Percentiles rank a stretch among this genome's conserved stretches.
Evolutionary conservation across 2,797 vertebrate species (phyloP).

Genomic region (Sebastes matsubarae): DNA sequence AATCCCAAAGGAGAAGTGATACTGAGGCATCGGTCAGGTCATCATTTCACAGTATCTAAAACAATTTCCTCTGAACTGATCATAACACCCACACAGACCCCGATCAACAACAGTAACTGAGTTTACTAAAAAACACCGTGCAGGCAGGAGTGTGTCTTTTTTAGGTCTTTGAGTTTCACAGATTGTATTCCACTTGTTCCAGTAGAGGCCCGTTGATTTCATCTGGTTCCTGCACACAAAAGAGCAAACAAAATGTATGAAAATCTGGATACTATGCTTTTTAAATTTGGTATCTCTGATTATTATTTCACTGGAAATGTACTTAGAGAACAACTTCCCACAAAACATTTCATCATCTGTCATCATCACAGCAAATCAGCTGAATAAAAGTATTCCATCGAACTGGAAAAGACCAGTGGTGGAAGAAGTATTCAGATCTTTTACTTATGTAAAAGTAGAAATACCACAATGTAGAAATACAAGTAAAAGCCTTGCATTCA

Average conservation of each 20-base stretch:
- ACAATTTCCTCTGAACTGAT: neutral
- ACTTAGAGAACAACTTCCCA: neutral
- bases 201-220: constrained; percentile 61
- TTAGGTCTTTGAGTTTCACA: constrained; percentile 40
- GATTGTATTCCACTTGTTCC: constrained; percentile 61
- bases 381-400: neutral
- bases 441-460: too few species aligned
- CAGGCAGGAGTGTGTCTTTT: constrained; percentile 4
- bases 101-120: constrained; percentile 21
- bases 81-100: neutral
- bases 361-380: neutral
- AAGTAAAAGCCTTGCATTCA: too few species aligned
- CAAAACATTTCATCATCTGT: neutral
- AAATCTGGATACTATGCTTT: neutral
- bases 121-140: neutral
- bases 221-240: constrained; percentile 60
- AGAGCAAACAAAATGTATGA: neutral
- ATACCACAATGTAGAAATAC: too few species aligned
- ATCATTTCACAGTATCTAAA: neutral
- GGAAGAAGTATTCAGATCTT: too few species aligned
- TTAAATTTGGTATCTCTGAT: neutral
- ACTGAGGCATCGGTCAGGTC: neutral
- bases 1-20: constrained; percentile 2
- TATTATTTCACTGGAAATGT: neutral
- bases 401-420: neutral